Evolutionary conservation across 2,797 vertebrate species (phyloP).

Genomic region (Danio choprae): DNA sequence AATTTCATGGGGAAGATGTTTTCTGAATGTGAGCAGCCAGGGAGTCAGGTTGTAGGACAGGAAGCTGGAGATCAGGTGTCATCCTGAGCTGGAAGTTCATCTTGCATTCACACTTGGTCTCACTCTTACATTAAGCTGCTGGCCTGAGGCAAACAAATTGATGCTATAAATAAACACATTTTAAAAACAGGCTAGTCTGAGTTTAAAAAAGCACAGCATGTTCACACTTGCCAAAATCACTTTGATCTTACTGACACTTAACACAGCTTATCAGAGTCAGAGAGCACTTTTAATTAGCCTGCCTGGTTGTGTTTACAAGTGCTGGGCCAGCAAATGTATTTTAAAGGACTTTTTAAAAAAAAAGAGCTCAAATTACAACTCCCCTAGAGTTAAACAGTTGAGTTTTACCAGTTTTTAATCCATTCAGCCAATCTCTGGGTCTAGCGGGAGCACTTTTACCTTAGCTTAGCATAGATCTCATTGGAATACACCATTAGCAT

Average conservation of each 20-base stretch:
- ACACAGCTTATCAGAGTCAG: neutral
- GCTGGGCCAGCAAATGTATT: neutral
- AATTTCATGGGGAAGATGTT: constrained; percentile 64
- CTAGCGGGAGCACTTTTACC: too few species aligned
- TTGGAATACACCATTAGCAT: too few species aligned
- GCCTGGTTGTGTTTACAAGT: neutral
- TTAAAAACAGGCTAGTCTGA: neutral
- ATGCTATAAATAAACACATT: constrained; percentile 10
- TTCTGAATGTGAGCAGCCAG: constrained; percentile 44
- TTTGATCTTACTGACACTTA: neutral
- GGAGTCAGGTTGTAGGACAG: constrained; percentile 68
- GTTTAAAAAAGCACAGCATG: neutral
- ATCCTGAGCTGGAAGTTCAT: constrained; percentile 62
- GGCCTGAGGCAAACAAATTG: neutral
- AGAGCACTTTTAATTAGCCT: neutral
- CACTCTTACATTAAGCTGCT: constrained; percentile 2
- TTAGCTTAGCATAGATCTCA: too few species aligned
- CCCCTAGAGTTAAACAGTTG: too few species aligned
- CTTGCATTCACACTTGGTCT: constrained; percentile 32
- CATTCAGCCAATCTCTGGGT: too few species aligned
- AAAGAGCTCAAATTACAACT: too few species aligned
- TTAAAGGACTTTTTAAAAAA: neutral
- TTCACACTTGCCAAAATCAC: neutral
- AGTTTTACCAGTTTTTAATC: too few species aligned
- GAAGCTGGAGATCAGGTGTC: constrained; percentile 71